These are phyloP conservation scores for Campoplex capitator DNA, from an alignment of 2,888 invertebrate species.

Conservation along the genomic window DNA sequence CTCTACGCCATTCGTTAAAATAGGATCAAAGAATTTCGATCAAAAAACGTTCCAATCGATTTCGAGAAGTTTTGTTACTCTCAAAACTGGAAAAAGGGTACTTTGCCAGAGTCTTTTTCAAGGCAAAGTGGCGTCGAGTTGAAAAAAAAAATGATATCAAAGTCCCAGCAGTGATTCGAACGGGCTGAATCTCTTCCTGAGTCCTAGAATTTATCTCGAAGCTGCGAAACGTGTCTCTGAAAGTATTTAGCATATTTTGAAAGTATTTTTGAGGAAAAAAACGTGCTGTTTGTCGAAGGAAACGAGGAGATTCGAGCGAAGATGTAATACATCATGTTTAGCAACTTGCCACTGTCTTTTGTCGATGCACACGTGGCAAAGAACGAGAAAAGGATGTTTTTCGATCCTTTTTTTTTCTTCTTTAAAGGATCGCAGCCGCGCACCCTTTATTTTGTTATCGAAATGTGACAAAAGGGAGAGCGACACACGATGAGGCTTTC, in stretches of 20 bases:
- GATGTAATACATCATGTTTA: conserved; percentile 20
- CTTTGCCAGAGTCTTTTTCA: neutral
- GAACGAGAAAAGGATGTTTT: conserved; percentile 68
- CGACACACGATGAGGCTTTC: conserved; percentile 69
- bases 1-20: neutral
- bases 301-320: neutral
- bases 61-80: neutral
- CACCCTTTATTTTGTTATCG: conserved; percentile 69
- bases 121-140: neutral
- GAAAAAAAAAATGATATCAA: neutral
- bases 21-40: neutral
- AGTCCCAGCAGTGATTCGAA: neutral
- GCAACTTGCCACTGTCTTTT: conserved; percentile 83
- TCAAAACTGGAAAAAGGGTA: neutral
- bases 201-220: neutral
- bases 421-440: conserved; percentile 45
- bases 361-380: conserved; percentile 83
- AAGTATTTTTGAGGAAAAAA: neutral
- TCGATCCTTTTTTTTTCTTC: conserved; percentile 9
- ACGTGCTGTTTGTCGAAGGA: neutral
- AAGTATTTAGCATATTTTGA: neutral
- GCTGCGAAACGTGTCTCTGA: neutral
- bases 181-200: neutral
- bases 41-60: neutral
- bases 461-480: conserved; percentile 62